These are phyloP conservation scores for Escarpia spicata DNA, from an alignment of 2,888 invertebrate species.

Conservation along the genomic window DNA sequence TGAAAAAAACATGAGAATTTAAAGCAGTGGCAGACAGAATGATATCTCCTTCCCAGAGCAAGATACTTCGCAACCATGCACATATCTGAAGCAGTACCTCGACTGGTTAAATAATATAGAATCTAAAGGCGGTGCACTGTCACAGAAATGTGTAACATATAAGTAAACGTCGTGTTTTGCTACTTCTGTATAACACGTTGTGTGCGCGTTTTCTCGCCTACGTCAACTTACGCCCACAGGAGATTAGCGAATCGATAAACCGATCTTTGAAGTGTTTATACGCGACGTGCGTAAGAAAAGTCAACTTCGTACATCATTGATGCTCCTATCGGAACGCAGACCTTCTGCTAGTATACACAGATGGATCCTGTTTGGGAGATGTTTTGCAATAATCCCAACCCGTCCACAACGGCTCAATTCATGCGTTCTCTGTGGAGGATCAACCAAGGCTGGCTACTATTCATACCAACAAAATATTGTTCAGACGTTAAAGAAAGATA, in stretches of 20 bases:
- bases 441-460: too few relatives aligned
- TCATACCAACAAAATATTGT: too few relatives aligned
- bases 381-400: not conserved
- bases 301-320: not conserved
- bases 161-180: not conserved
- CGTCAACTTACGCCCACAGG: not conserved
- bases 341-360: not conserved
- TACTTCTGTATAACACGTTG: not conserved
- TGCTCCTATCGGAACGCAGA: not conserved
- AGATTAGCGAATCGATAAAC: not conserved
- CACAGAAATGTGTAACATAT: not conserved
- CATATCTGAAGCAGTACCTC: too few relatives aligned
- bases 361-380: not conserved
- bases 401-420: not conserved
- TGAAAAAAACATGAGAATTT: too few relatives aligned
- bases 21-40: too few relatives aligned
- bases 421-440: too few relatives aligned
- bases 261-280: not conserved
- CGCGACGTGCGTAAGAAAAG: not conserved
- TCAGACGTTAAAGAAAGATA: too few relatives aligned
- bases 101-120: too few relatives aligned
- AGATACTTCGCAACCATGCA: too few relatives aligned
- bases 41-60: too few relatives aligned
- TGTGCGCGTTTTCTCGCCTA: not conserved
- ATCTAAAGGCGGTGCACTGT: too few relatives aligned